Conservation (phyloP, 1,140 invertebrate genomes). For the Bombus ignitus region DNA sequence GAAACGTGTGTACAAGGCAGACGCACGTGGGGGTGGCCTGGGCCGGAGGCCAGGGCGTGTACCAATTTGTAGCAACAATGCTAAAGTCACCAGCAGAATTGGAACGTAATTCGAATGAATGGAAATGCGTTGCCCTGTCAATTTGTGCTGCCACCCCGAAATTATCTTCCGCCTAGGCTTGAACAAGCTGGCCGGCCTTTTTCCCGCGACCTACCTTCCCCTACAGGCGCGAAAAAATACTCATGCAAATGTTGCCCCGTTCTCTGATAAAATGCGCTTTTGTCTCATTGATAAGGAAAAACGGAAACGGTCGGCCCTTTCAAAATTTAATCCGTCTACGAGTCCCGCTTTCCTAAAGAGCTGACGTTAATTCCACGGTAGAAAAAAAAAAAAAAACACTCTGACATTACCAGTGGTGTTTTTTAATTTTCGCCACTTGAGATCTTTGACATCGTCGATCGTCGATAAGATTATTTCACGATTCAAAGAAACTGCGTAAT, state of each 20-base stretch:
- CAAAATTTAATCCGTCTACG: not conserved
- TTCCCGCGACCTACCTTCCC: not conserved
- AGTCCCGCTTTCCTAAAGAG: not conserved
- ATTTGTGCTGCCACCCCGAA: conserved; percentile 79
- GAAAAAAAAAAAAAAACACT: too few species aligned
- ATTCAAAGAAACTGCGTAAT: conserved; percentile 5
- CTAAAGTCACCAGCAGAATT: conserved; percentile 82
- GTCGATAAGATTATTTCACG: not conserved
- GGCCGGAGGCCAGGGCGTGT: conserved; percentile 77
- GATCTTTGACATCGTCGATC: conserved; percentile 9
- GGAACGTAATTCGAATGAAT: conserved; percentile 82
- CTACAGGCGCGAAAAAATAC: not conserved
- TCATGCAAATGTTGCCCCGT: not conserved
- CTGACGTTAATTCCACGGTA: not conserved
- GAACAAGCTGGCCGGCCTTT: conserved; percentile 10
- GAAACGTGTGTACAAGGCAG: conserved; percentile 28
- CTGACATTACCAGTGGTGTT: too few species aligned
- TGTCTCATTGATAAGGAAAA: not conserved
- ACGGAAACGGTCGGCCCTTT: not conserved
- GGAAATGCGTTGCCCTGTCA: conserved; percentile 81
- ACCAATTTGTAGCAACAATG: conserved; percentile 83
- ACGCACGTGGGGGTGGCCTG: conserved; percentile 28
- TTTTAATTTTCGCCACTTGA: not conserved
- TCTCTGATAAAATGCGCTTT: not conserved
- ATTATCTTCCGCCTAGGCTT: conserved; percentile 74